Percentiles rank a stretch among this genome's conserved stretches.
These are phyloP conservation scores for Drosophila pseudoobscura DNA, from an alignment of 1,140 invertebrate species.

Conservation along the genomic window DNA sequence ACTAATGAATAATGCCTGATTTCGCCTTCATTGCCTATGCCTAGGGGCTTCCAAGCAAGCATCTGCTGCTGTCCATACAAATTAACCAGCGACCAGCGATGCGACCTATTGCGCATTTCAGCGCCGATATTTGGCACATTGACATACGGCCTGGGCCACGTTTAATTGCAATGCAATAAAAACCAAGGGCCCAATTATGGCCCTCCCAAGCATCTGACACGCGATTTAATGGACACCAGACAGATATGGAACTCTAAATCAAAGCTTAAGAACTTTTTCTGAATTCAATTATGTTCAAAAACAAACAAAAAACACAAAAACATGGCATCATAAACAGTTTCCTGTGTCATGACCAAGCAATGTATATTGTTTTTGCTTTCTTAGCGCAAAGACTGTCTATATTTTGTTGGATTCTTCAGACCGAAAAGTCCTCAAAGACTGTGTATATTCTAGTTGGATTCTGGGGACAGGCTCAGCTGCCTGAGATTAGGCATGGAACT, in stretches of 20 bases:
- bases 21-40: conserved; percentile 51
- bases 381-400: too few species aligned
- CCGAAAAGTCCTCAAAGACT: too few species aligned
- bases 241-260: conserved; percentile 5
- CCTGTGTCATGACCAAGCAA: too few species aligned
- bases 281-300: too few species aligned
- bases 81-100: conserved; percentile 32
- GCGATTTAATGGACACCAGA: conserved; percentile 35
- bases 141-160: conserved; percentile 12
- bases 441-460: too few species aligned
- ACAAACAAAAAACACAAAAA: too few species aligned
- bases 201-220: conserved; percentile 10
- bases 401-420: too few species aligned
- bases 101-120: conserved; percentile 32
- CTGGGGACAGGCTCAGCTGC: too few species aligned
- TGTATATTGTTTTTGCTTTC: too few species aligned
- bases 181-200: conserved; percentile 46
- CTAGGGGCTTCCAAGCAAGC: conserved; percentile 11
- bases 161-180: conserved; percentile 61
- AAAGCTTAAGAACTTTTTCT: background rate
- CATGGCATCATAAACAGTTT: too few species aligned
- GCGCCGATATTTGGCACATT: conserved; percentile 2
- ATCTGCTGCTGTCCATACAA: conserved; percentile 55
- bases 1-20: conserved; percentile 79
- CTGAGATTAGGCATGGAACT: too few species aligned